A percentile compares a stretch with the other conserved stretches of the same genome.
Conservation (phyloP, 2,888 invertebrate genomes). For the Polietes domitor region DNA sequence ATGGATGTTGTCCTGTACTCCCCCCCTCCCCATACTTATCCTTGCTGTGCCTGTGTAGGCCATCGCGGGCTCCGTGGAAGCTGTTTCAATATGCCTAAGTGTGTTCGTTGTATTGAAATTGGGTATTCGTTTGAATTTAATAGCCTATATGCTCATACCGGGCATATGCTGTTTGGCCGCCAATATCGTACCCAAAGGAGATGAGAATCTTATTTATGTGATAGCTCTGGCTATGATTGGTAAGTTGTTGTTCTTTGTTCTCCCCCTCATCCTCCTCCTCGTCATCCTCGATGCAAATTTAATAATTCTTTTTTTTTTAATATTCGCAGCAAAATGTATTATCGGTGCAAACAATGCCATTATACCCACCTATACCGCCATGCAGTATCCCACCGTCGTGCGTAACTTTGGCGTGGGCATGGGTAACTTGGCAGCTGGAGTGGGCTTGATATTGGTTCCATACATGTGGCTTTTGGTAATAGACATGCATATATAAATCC, state of each 20-base stretch:
- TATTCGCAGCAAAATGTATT: conserved; percentile 85
- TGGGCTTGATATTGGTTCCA: conserved; percentile 89
- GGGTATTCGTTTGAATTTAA: conserved; percentile 87
- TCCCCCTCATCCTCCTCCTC: conserved; percentile 13
- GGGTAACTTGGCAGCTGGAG: conserved; percentile 88
- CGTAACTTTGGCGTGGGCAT: conserved; percentile 87
- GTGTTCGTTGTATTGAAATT: conserved; percentile 87
- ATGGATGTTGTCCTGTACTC: neutral
- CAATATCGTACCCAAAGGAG: conserved; percentile 82
- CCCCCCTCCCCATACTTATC: neutral
- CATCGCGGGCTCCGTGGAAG: conserved; percentile 87
- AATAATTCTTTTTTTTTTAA: conserved; percentile 37
- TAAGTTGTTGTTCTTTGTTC: conserved; percentile 67
- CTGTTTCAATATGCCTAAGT: conserved; percentile 87
- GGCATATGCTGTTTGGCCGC: conserved; percentile 86
- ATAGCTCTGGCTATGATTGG: conserved; percentile 88
- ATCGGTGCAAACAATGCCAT: conserved; percentile 90
- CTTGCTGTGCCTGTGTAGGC: conserved; percentile 75
- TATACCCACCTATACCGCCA: conserved; percentile 88
- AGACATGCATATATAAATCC: conserved; percentile 52
- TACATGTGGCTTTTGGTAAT: conserved; percentile 90
- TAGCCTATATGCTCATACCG: conserved; percentile 85
- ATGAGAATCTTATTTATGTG: conserved; percentile 83
- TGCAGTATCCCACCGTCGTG: conserved; percentile 87
- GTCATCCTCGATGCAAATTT: conserved; percentile 49